Percentiles rank a stretch among this genome's conserved stretches.
Conservation (phyloP, 2,797 vertebrate genomes). For the Eulemur mongoz region DNA sequence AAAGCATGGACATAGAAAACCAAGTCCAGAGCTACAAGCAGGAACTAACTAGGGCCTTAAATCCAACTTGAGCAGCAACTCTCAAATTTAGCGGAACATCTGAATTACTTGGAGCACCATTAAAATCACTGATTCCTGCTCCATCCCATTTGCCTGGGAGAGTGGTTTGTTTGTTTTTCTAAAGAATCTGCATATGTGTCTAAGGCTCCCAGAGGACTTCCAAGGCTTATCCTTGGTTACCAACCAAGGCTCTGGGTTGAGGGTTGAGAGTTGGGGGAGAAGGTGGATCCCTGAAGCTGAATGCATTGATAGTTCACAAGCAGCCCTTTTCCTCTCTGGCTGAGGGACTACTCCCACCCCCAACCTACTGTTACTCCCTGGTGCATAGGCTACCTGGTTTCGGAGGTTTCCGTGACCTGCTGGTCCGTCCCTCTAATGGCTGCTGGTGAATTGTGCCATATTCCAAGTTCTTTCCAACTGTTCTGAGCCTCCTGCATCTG, state of each 20-base stretch:
- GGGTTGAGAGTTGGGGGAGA: rapidly evolving
- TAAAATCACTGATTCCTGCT: neutral
- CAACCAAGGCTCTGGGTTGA: neutral
- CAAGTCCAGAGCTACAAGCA: neutral
- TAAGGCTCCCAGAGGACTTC: neutral
- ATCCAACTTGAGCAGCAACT: neutral
- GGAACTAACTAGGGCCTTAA: neutral
- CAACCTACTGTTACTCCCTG: neutral
- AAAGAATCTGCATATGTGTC: neutral
- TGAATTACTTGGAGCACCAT: neutral
- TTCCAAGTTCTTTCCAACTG: constrained; percentile 83
- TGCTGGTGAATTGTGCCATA: constrained; percentile 84
- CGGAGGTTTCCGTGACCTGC: constrained; percentile 78
- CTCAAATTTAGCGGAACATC: neutral
- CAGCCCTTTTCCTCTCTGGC: neutral
- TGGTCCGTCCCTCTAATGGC: constrained; percentile 78
- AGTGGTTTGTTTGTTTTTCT: neutral
- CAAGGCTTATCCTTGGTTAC: neutral
- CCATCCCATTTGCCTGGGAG: neutral
- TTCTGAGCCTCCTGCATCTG: constrained; percentile 85
- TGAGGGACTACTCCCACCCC: neutral
- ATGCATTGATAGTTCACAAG: neutral
- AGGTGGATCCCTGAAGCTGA: neutral
- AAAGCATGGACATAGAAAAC: neutral
- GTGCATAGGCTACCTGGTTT: constrained; percentile 78